Conservation (phyloP, 2,888 invertebrate genomes). For the Drosophila subquinaria region DNA sequence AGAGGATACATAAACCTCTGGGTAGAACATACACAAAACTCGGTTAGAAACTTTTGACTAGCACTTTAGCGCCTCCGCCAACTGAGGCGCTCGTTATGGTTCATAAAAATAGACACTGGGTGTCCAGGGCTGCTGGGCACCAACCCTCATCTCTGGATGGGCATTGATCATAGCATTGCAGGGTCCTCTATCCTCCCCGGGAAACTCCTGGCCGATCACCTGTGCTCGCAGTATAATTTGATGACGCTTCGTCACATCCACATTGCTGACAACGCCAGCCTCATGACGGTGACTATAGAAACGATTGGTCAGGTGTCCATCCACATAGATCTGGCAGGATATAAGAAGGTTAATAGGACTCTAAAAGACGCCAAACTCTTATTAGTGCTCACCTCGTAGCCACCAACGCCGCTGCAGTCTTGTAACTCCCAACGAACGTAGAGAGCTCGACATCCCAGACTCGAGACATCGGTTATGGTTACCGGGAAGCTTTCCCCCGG, state of each 20-base stretch:
- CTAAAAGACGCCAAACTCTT: not conserved
- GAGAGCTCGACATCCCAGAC: conserved; percentile 77
- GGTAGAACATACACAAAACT: conserved; percentile 24
- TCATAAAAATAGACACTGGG: conserved; percentile 79
- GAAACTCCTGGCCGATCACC: conserved; percentile 64
- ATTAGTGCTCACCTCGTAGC: conserved; percentile 79
- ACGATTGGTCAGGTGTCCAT: conserved; percentile 82
- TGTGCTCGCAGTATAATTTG: conserved; percentile 81
- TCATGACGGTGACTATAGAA: conserved; percentile 78
- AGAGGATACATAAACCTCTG: conserved; percentile 5
- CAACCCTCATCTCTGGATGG: conserved; percentile 55
- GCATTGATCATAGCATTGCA: conserved; percentile 29
- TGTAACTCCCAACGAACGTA: conserved; percentile 82
- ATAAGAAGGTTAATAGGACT: not conserved
- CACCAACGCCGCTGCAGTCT: conserved; percentile 78
- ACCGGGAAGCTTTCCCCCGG: conserved; percentile 77
- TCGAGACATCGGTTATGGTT: conserved; percentile 75
- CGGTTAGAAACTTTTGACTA: conserved; percentile 46
- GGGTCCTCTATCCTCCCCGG: conserved; percentile 22
- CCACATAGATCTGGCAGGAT: conserved; percentile 80
- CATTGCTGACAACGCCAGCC: conserved; percentile 80
- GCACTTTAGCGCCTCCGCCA: conserved; percentile 20
- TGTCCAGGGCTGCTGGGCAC: conserved; percentile 67
- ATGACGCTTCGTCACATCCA: conserved; percentile 78
- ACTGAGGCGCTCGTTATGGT: conserved; percentile 51